These are phyloP conservation scores for Xestia c-nigrum DNA, from an alignment of 2,888 invertebrate genomes.

Conservation along the genomic window DNA sequence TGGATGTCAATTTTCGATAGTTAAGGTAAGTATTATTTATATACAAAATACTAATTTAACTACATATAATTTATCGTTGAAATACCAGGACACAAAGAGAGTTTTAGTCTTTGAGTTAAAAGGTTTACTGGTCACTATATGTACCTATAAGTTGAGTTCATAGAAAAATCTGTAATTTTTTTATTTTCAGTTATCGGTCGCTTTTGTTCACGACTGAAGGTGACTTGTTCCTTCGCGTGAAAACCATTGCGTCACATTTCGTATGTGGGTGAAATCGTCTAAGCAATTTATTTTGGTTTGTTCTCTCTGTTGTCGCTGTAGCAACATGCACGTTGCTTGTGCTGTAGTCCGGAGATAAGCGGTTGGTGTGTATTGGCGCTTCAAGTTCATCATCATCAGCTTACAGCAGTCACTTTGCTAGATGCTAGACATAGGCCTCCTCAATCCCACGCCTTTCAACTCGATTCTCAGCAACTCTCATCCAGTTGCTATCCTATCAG, in stretches of 20 bases:
- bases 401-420: no score
- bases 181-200: neutral
- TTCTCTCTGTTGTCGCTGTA: neutral
- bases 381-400: no score
- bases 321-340: neutral
- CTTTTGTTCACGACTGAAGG: neutral
- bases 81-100: neutral
- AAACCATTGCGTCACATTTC: neutral
- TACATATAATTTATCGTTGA: neutral
- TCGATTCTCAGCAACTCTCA: no score
- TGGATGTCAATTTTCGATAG: neutral
- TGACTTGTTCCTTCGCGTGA: neutral
- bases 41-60: neutral
- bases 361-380: neutral
- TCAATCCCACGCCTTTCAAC: no score
- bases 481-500: no score
- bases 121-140: neutral
- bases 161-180: neutral
- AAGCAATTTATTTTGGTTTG: neutral
- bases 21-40: conserved; percentile 2
- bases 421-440: no score
- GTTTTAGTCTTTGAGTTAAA: neutral
- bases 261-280: neutral
- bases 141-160: neutral
- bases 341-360: neutral